Evolutionary conservation across 2,113 vertebrate genomes (phyloP), one percentile per base, ranked within the genome.

Genomic region (Atherinomorus stipes): DNA sequence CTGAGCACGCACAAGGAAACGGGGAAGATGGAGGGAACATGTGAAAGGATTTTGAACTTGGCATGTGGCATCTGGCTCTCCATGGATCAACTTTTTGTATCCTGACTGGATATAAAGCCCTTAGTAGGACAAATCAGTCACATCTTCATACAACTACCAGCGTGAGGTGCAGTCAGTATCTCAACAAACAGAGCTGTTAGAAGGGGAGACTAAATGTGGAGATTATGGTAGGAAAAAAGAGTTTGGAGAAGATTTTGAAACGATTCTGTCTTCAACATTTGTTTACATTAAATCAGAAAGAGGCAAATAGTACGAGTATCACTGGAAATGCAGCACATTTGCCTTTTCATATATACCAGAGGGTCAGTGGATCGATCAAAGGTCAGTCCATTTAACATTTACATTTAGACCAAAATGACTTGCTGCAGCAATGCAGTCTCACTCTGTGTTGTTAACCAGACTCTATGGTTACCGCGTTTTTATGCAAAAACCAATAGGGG

Each of bases 1-100:
- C 31, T 74, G 56, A 80, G 76, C 63, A 38, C 51, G 64, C 58
- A 59, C 68, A 69, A 70, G 58, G 82, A 74, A 65, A 61, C 67
- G 75, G 69, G 56, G 65, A 68, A 74, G 75, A 78, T 56, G 44
- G 51, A 63, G 63, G 44, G 52, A 57, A 79, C 58, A 16, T 64
- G 16, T 71, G 76, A 71, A 68, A 76, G 53, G 65, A 76, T 76
- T 80, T 63, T 51, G 12, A 71, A 57, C 26, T 68, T 73, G 2
- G 15, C 23, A 65, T 71, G 53, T 23, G n/a, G 52, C 56, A 72
- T 62, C 50, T 64, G 26, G 3, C 25, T 40, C 60, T 54, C 49
- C 2, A 19, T 63, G 13, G 58, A 82, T 73, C 23, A 31, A 50
- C 49, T 22, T 42, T 57, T 71, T 72, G 50, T 26, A 50, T 77